Evolutionary conservation across 2,113 vertebrate species (phyloP).

Genomic region (Bufo bufo): DNA sequence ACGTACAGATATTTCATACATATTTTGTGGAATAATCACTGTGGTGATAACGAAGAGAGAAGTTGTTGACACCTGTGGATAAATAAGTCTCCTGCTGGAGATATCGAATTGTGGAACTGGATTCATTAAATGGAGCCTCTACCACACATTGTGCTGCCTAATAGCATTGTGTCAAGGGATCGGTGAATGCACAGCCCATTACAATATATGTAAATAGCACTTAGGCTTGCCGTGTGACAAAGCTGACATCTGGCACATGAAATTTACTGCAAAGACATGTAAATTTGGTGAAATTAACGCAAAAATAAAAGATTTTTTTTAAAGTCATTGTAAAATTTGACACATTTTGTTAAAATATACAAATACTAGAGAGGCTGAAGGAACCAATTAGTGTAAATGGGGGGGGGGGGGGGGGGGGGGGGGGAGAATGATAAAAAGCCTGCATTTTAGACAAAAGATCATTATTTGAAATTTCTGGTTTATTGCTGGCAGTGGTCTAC

Average conservation of each 20-base stretch:
- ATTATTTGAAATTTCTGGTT: constrained; percentile 52
- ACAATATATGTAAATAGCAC: constrained; percentile 30
- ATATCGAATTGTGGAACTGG: background rate
- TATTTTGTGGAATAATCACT: background rate
- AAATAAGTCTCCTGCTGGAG: constrained; percentile 2
- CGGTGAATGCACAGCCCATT: background rate
- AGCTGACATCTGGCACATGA: background rate
- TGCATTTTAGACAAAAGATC: constrained; percentile 53
- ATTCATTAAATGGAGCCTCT: constrained; percentile 9
- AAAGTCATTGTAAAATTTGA: background rate
- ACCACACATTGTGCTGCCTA: constrained; percentile 42
- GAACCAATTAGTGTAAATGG: constrained; percentile 50
- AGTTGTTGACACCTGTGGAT: background rate
- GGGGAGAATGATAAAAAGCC: constrained; percentile 41
- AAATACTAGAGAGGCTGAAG: constrained; percentile 44
- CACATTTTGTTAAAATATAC: constrained; percentile 50
- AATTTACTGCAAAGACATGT: background rate
- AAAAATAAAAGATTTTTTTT: background rate
- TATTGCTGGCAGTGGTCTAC: background rate
- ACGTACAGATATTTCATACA: background rate
- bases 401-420: constrained; percentile 52
- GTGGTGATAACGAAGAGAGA: background rate
- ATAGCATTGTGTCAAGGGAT: constrained; percentile 28
- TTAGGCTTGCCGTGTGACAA: background rate
- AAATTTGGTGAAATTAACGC: constrained; percentile 39